These are phyloP conservation scores for Pseudorhiza aurosa DNA, from an alignment of 30 jellyfish, hydroid and myxozoan genomes.

Conservation along the genomic window DNA sequence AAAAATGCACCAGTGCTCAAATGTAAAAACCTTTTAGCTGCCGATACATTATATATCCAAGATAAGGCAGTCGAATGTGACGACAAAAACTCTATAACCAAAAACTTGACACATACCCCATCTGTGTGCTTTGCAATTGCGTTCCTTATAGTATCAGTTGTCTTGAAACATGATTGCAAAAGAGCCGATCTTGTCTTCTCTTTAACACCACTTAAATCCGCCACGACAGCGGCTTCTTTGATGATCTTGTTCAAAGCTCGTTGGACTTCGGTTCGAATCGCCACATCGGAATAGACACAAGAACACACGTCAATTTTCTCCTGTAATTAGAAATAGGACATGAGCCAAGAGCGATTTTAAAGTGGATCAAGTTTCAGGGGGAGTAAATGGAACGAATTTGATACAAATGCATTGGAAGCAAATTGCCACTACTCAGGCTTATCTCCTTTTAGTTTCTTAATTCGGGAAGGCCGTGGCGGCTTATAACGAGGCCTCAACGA, in stretches of 20 bases:
- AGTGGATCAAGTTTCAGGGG: no score
- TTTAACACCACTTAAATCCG: conserved; percentile 64
- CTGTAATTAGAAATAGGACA: not conserved
- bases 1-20: no score
- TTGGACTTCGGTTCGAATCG: conserved; percentile 64
- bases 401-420: no score
- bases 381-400: no score
- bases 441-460: no score
- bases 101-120: conserved; percentile 23
- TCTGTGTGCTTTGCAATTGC: conserved; percentile 60
- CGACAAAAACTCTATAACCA: no score
- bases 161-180: conserved; percentile 59
- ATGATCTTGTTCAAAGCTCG: conserved; percentile 48
- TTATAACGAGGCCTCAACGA: no score
- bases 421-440: no score
- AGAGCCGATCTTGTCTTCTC: conserved; percentile 65
- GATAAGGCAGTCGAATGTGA: no score
- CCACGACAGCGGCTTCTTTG: conserved; percentile 66
- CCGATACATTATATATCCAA: no score
- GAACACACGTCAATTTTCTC: conserved; percentile 70
- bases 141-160: conserved; percentile 54
- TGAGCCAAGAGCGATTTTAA: not conserved
- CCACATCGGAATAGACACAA: conserved; percentile 62
- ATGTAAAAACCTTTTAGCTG: no score
- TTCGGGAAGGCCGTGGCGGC: no score